phyloP scores from a whole-genome alignment of 2,113 vertebrate genomes.

The Ailurus styani region DNA sequence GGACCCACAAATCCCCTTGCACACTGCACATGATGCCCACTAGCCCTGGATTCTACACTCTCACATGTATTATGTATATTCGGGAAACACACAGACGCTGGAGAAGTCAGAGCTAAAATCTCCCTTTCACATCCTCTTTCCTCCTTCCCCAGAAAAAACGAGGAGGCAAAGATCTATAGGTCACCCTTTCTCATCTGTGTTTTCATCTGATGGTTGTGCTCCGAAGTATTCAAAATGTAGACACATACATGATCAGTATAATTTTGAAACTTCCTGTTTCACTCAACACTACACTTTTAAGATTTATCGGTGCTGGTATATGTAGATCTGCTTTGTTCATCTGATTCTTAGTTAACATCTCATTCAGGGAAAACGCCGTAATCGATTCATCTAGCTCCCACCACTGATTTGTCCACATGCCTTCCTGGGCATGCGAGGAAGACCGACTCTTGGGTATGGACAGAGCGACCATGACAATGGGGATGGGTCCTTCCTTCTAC shows the following conservation, averaged over 20 bases:
- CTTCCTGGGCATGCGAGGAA: fast-evolving
- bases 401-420: fast-evolving
- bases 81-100: background rate
- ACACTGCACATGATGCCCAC: background rate
- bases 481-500: background rate
- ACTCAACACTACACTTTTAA: background rate
- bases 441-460: background rate
- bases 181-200: background rate
- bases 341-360: background rate
- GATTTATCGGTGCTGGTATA: background rate
- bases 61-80: no score
- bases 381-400: background rate
- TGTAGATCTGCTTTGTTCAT: background rate
- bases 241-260: background rate
- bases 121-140: background rate
- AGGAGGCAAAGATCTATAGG: background rate
- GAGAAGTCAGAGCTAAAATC: background rate
- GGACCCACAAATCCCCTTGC: background rate
- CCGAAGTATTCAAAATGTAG: background rate
- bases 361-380: background rate
- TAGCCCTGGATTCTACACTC: background rate
- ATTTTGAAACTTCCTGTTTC: background rate
- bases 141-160: background rate
- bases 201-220: background rate
- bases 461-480: background rate